Evolutionary conservation across 37 sponge, comb jelly and placozoan species (phyloP).

Genomic region (Beroe ovata): DNA sequence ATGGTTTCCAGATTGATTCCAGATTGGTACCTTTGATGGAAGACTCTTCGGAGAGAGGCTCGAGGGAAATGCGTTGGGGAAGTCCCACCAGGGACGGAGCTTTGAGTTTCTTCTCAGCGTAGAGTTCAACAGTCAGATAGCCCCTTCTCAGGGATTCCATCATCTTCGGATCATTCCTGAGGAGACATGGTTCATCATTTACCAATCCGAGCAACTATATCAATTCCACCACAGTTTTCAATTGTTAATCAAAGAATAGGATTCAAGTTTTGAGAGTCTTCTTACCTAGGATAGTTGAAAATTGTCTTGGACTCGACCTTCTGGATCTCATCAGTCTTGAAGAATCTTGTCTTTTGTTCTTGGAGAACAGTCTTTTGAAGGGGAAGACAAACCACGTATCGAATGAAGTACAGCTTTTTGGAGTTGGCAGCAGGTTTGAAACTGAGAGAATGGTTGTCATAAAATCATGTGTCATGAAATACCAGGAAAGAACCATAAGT

Average conservation of each 20-base stretch:
- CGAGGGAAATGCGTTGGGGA: conserved; percentile 12
- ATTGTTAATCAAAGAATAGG: no score
- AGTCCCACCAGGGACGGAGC: conserved; percentile 6
- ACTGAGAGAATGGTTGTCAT: not conserved
- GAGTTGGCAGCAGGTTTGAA: conserved; percentile 17
- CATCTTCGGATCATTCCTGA: conserved; percentile 41
- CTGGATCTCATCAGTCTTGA: not conserved
- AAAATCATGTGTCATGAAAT: no score
- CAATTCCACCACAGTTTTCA: no score
- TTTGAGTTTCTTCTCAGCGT: conserved; percentile 57
- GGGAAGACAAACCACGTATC: conserved; percentile 62
- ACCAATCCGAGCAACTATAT: no score
- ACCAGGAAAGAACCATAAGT: no score
- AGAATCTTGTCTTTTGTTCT: conserved; percentile 32
- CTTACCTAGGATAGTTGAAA: conserved; percentile 36
- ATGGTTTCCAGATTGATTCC: no score
- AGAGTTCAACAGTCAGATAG: conserved; percentile 45
- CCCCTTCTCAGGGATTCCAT: conserved; percentile 15
- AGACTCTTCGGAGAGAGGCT: not conserved
- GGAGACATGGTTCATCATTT: not conserved
- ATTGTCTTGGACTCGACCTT: not conserved
- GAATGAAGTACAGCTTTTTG: conserved; percentile 31
- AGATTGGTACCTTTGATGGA: conserved; percentile 13
- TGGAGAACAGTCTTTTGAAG: conserved; percentile 45
- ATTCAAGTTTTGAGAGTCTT: no score